A percentile compares a stretch with the other conserved stretches of the same genome.
Conservation (phyloP, 2,113 vertebrate genomes). For the Daboia siamensis region DNA sequence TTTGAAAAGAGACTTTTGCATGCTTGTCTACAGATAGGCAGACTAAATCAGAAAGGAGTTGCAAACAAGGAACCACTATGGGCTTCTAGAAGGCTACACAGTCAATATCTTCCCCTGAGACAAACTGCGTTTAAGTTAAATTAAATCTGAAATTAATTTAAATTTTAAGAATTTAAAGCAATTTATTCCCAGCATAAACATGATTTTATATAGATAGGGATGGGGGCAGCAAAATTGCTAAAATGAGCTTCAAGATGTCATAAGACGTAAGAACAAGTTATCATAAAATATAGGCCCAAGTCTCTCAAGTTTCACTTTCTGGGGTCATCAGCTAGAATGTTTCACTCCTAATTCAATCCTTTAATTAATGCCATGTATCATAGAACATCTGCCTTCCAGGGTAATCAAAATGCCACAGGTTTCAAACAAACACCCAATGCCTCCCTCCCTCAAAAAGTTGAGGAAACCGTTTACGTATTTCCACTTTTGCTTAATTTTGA, state of each 20-base stretch:
- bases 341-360: constrained; percentile 39
- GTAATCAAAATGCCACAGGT: rapidly evolving
- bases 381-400: neutral
- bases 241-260: rapidly evolving
- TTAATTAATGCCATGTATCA: neutral
- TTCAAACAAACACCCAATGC: neutral
- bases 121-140: neutral
- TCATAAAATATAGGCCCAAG: neutral
- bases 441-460: rapidly evolving
- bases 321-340: neutral
- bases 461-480: neutral
- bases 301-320: neutral
- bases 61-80: neutral
- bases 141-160: neutral
- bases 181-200: neutral
- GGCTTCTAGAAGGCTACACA: neutral
- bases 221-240: neutral
- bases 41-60: neutral
- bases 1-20: neutral
- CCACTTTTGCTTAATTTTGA: neutral
- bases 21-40: neutral
- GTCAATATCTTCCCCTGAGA: neutral
- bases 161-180: neutral
- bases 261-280: neutral
- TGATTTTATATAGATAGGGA: neutral